phyloP scores from a whole-genome alignment of 2,113 vertebrate genomes.

The Sinocyclocheilus grahami region DNA sequence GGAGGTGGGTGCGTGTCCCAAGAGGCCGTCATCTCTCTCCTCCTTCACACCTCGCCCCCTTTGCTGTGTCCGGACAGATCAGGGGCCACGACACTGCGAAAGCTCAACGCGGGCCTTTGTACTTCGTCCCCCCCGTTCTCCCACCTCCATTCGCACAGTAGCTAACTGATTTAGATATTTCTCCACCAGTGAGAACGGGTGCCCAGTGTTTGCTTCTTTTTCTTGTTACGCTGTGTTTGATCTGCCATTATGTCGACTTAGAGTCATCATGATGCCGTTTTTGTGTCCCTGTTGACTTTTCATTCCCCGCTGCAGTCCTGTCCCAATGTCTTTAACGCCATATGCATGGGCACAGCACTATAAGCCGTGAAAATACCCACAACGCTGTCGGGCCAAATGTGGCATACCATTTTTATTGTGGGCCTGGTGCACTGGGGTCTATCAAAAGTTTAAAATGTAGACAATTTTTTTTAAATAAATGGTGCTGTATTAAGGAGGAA shows the following conservation, averaged over 20 bases:
- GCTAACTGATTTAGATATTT: conserved; percentile 62
- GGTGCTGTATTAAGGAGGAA: conserved; percentile 70
- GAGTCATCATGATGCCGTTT: conserved; percentile 50
- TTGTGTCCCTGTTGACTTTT: conserved; percentile 43
- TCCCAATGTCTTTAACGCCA: background rate
- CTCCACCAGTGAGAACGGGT: conserved; percentile 44
- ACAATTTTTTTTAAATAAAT: conserved; percentile 75
- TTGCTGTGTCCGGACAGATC: conserved; percentile 50
- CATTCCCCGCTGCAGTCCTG: background rate
- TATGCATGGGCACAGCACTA: conserved; percentile 50
- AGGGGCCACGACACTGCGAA: conserved; percentile 53
- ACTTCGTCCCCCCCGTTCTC: background rate
- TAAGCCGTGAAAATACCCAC: conserved; percentile 70
- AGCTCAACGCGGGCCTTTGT: conserved; percentile 42
- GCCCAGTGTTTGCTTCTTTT: conserved; percentile 34
- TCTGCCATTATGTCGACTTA: conserved; percentile 50
- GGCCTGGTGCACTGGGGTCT: conserved; percentile 72
- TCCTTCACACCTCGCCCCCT: conserved; percentile 44
- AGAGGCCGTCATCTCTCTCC: conserved; percentile 42
- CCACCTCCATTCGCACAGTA: conserved; percentile 55
- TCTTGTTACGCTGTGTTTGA: conserved; percentile 52
- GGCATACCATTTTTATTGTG: conserved; percentile 74
- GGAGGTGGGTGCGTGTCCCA: conserved; percentile 72
- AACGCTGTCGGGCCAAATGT: conserved; percentile 70
- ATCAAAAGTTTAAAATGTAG: conserved; percentile 77